Evolutionary conservation across 2,113 vertebrate species (phyloP).

Genomic region (Melierax canorus): DNA sequence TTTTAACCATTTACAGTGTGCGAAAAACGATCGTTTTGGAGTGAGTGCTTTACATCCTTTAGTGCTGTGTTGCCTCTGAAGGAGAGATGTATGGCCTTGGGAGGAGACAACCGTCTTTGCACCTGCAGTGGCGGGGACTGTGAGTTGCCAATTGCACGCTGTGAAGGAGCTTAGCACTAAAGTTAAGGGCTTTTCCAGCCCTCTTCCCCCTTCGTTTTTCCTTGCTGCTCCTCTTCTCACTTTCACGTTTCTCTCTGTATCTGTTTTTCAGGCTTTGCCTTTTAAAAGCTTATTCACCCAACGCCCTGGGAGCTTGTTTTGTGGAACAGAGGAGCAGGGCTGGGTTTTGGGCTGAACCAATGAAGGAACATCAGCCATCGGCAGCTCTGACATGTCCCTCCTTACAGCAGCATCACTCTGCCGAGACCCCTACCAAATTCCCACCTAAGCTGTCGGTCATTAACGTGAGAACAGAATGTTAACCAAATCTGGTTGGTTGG

Average conservation of each 20-base stretch:
- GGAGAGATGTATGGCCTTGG: background rate
- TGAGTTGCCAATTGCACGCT: accelerated
- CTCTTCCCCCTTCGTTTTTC: background rate
- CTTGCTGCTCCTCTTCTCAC: background rate
- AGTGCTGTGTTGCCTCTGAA: background rate
- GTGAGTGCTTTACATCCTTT: background rate
- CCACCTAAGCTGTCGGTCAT: background rate
- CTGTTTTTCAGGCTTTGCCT: background rate
- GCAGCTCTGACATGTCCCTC: background rate
- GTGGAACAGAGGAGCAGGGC: background rate
- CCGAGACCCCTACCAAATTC: background rate
- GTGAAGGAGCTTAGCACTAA: background rate
- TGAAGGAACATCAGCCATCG: background rate
- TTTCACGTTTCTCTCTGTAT: background rate
- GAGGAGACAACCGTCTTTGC: background rate
- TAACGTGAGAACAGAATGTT: background rate
- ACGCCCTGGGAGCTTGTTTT: background rate
- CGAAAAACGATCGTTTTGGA: accelerated
- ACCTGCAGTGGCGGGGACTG: background rate
- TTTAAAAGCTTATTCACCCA: background rate
- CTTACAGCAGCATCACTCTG: background rate
- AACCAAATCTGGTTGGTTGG: background rate
- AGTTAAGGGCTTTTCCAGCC: background rate
- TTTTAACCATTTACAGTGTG: background rate
- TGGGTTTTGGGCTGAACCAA: background rate